These are phyloP conservation scores for Corticium candelabrum DNA, from an alignment of 37 sponge, comb jelly and placozoan genomes.

Conservation along the genomic window DNA sequence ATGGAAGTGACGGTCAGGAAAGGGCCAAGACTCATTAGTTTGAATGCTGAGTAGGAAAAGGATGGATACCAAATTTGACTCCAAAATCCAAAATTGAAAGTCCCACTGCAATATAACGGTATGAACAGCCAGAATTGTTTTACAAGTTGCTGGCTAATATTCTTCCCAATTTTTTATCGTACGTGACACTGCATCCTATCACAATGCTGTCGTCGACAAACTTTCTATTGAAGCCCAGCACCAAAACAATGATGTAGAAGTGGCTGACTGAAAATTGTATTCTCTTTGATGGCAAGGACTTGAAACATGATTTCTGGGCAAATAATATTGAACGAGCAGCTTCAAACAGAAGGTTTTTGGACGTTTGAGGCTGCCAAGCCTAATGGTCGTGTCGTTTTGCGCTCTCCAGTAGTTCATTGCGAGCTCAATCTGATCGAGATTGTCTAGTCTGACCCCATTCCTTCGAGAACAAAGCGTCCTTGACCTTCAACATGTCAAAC, in stretches of 20 bases:
- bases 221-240: neutral
- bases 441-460: conserved; percentile 21
- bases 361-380: conserved; percentile 12
- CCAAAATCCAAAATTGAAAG: conserved; percentile 9
- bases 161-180: neutral
- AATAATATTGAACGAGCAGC: neutral
- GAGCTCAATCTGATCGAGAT: conserved; percentile 37
- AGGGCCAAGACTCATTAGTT: conserved; percentile 21
- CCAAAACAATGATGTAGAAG: neutral
- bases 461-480: neutral
- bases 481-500: conserved; percentile 10
- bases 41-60: conserved; percentile 19
- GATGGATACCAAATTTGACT: neutral
- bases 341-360: conserved; percentile 5
- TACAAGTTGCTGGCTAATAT: neutral
- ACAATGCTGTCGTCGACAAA: neutral
- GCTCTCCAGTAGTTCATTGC: conserved; percentile 28
- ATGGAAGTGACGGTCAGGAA: conserved; percentile 16
- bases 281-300: neutral
- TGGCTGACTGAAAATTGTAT: neutral
- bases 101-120: conserved; percentile 14
- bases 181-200: neutral
- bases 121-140: conserved; percentile 16
- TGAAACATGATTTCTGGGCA: neutral
- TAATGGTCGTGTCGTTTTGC: conserved; percentile 12